Conservation (phyloP, 2,113 vertebrate genomes). For the Bombycilla garrulus region DNA sequence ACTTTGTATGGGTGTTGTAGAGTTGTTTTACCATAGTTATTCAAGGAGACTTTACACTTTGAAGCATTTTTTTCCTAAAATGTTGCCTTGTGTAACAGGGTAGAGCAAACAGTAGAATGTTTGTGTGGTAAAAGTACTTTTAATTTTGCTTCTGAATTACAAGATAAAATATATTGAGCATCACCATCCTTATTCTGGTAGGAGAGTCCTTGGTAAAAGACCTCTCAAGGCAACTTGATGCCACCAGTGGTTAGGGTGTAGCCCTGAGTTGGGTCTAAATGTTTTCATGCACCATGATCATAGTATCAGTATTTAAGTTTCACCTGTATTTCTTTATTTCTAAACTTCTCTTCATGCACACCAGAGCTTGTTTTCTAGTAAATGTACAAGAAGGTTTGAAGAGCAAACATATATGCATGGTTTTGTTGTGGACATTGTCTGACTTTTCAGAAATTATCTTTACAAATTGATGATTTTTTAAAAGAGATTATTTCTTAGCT, state of each 20-base stretch:
- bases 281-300: not conserved
- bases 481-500: not conserved
- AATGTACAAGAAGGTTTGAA: not conserved
- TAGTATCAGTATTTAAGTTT: not conserved
- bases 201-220: not conserved
- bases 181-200: not conserved
- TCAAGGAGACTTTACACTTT: not conserved
- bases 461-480: not conserved
- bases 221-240: not conserved
- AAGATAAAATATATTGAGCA: not conserved
- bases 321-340: not conserved
- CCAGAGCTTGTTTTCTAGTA: not conserved
- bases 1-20: not conserved
- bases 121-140: not conserved
- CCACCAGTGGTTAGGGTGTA: fast-evolving
- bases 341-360: not conserved
- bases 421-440: not conserved
- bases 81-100: not conserved
- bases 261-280: not conserved
- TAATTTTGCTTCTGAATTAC: not conserved
- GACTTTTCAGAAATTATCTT: not conserved
- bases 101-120: not conserved
- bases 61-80: not conserved
- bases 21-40: not conserved
- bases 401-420: fast-evolving